A percentile compares a stretch with the other conserved stretches of the same genome.
phyloP scores from a whole-genome alignment of 2,888 invertebrate genomes.

The Drosophila picticornis region DNA sequence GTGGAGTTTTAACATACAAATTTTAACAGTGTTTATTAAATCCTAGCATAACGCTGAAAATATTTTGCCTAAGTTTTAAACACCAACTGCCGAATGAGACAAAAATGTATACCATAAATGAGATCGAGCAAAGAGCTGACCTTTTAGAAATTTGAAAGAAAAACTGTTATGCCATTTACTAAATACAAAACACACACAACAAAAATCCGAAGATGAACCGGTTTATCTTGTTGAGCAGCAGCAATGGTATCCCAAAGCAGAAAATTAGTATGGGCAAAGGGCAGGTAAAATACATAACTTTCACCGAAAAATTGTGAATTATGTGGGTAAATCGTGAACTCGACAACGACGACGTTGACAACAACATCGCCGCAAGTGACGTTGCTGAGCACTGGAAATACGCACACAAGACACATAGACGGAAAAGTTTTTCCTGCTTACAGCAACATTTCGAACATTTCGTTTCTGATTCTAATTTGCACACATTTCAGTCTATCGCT shows the following conservation, averaged over 20 bases:
- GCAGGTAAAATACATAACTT: slow-evolving; percentile 59
- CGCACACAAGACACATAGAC: slow-evolving; percentile 1
- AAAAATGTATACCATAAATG: neutral
- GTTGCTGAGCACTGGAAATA: slow-evolving; percentile 25
- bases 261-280: slow-evolving; percentile 36
- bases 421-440: slow-evolving; percentile 38
- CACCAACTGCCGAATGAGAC: neutral
- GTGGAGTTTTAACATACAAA: neutral
- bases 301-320: slow-evolving; percentile 55
- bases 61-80: neutral
- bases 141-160: neutral
- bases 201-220: slow-evolving; percentile 39
- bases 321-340: slow-evolving; percentile 42
- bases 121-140: neutral
- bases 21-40: neutral
- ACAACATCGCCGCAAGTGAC: slow-evolving; percentile 8
- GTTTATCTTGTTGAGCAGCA: slow-evolving; percentile 35
- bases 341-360: slow-evolving; percentile 27
- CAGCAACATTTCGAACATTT: slow-evolving; percentile 32
- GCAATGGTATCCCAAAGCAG: slow-evolving; percentile 11
- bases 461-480: slow-evolving; percentile 58
- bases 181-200: slow-evolving; percentile 9
- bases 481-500: slow-evolving; percentile 43
- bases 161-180: slow-evolving; percentile 14
- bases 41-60: neutral